Base-by-base conservation (phyloP, 64 coral and sea anemone species). In the Acropora yongei region DNA sequence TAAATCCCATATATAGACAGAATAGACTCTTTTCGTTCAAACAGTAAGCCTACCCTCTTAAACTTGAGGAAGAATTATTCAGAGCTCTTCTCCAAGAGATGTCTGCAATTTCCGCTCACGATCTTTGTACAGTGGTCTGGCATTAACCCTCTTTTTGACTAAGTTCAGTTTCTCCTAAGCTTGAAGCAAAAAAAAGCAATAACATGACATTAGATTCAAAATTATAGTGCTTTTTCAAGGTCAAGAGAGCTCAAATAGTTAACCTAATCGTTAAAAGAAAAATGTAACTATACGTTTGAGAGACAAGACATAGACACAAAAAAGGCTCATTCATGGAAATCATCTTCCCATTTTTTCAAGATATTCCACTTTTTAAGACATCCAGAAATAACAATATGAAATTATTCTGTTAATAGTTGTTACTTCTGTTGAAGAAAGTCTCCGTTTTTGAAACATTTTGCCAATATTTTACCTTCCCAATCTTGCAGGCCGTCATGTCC, bases 401-500 rank as follows among this genome's bases (percentile, higher is more conserved):
- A 30, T 61, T 14, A 5, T 43, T 9, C 39, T 16, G 51, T 63
- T 12, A 58, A 41, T 5, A 30, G 41, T 3, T 5, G 43, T 43
- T 11, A 41, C 16, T 82, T 71, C 17, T 14, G 5, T 5, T 3
- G 4, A 20, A 39, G 20, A 71, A 1, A 71, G 68, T 4, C 20
- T 71, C 3, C 19, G 68, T 39, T 71, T 30, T 30, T 71, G 39
- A 71, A 19, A 17, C 44, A 84, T 11, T 47, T 68, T 66, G 11
- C 13, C 6, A 13, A 18, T 68, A 68, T 63, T 45, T 16, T 67
- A 47, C 60, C 4, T 68, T 84, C 13, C n/a, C 10, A 7, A 10
- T 55, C 51, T 55, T 3, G 63, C 8, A 84, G 48, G 68, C 82
- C 82, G 49, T 18, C 82, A 84, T 84, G 88, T 63, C 16, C 14